phyloP scores from a whole-genome alignment of 2,797 vertebrate species.

The Sebastes steindachneri region DNA sequence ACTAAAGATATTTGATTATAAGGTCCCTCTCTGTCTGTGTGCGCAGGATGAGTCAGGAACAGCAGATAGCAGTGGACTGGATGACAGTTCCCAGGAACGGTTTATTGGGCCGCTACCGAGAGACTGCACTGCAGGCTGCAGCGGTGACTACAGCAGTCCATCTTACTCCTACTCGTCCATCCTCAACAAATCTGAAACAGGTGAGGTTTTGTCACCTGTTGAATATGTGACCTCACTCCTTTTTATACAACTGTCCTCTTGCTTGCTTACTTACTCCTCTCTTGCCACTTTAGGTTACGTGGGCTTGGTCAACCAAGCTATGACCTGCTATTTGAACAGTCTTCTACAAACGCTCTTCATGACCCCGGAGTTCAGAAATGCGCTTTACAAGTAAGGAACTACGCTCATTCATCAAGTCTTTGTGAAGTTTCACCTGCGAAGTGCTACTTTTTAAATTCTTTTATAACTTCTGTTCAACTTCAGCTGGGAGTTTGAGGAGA shows the following conservation, averaged over 20 bases:
- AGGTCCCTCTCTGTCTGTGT: not conserved
- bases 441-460: not conserved
- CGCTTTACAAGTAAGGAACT: constrained; percentile 95
- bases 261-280: not conserved
- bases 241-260: not conserved
- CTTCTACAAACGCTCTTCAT: constrained; percentile 98
- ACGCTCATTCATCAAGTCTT: not conserved
- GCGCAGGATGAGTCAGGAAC: constrained; percentile 89
- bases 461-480: constrained; percentile 3
- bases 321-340: constrained; percentile 99
- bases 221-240: not conserved
- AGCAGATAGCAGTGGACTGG: constrained; percentile 86
- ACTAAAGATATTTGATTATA: not conserved
- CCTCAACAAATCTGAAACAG: constrained; percentile 97
- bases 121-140: constrained; percentile 89
- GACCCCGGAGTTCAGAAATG: constrained; percentile 99
- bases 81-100: constrained; percentile 90
- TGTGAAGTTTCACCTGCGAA: not conserved
- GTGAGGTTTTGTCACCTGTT: constrained; percentile 71
- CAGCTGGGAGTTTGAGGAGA: constrained; percentile 99
- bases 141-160: constrained; percentile 94
- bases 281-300: constrained; percentile 88
- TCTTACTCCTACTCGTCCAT: constrained; percentile 97
- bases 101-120: constrained; percentile 95
- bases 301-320: constrained; percentile 98